Base-by-base conservation (phyloP, 2,797 vertebrate species). In the Gallinago nigripennis region DNA sequence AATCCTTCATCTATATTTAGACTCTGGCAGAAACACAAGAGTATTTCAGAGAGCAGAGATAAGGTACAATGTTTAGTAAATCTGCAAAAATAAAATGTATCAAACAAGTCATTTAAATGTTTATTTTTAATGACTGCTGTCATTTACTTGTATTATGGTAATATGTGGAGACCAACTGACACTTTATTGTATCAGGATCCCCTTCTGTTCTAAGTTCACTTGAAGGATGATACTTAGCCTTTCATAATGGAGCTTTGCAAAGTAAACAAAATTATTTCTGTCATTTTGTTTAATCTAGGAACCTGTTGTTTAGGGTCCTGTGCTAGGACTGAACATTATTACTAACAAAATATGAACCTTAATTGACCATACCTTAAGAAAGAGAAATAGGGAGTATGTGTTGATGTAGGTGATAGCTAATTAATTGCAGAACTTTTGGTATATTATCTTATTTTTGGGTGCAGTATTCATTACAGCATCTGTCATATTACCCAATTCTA, bases 1-100 rank as follows among this genome's bases (percentile, higher is more conserved):
- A 99, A 99, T 99, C 98, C 97, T 94, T 92, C 92, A 80, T 92
- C 95, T 98, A 96, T 97, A 93, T 98, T 98, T 97, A 97, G 95
- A 95, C 41, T 80, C 65, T 88, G 91, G 79, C 81, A 82, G 95
- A 95, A 97, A 94, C 79, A 92, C 84, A 84, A 70, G 61, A 78
- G 45, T 60, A 65, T 94, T 95, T 93, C 63, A 35, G 37, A 69
- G 82, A 86, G 72, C 65, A 82, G 68, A 86, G 65, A 58, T 33
- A 84, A 69, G n/a, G 48, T 86, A 43, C 23, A 83, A 31, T 64
- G 41, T 39, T 94, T 57, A 70, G 80, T 82, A 87, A 82, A 90
- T 46, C 31, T 56, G 39, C 16, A 82, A 66, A 88, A 88, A 72
- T 66, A 68, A 61, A 79, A 41, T 8, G 4, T 53, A 24, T n/a